A percentile compares a stretch with the other conserved stretches of the same genome.
Conservation (phyloP, 2,888 invertebrate species). For the Tribolium freemani region DNA sequence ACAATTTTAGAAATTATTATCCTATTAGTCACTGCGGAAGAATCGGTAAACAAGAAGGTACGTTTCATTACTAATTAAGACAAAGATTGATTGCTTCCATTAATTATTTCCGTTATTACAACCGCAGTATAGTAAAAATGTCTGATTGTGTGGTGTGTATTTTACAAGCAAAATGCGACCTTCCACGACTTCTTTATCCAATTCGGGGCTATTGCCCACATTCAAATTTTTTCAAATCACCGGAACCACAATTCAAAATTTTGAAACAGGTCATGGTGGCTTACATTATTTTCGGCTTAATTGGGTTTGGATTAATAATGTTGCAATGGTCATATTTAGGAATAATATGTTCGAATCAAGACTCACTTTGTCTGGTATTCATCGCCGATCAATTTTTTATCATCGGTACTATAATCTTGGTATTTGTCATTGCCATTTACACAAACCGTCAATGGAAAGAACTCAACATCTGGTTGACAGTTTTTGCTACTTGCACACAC, state of each 20-base stretch:
- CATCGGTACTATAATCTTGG: neutral
- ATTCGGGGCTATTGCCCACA: conserved; percentile 10
- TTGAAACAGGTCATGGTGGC: neutral
- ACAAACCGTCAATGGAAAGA: neutral
- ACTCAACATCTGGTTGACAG: neutral
- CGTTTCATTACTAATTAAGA: neutral
- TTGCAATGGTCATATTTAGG: neutral
- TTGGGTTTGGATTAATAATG: neutral
- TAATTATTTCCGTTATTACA: neutral
- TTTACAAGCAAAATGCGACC: conserved; percentile 16
- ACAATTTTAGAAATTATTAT: conserved; percentile 1
- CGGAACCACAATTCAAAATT: neutral
- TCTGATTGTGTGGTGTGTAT: conserved; percentile 1
- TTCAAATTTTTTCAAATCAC: neutral
- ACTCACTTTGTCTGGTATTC: conserved; percentile 12
- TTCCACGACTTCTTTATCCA: neutral
- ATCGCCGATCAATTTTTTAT: conserved; percentile 1
- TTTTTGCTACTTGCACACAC: neutral
- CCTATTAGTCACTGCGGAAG: neutral
- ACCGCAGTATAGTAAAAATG: neutral
- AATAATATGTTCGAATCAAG: conserved; percentile 3
- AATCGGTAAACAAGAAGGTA: conserved; percentile 10
- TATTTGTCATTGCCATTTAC: neutral
- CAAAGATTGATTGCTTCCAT: neutral
- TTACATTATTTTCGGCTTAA: neutral